A percentile compares a stretch with the other conserved stretches of the same genome.
phyloP scores from a whole-genome alignment of 1,140 invertebrate species.

The Coboldia fuscipes region DNA sequence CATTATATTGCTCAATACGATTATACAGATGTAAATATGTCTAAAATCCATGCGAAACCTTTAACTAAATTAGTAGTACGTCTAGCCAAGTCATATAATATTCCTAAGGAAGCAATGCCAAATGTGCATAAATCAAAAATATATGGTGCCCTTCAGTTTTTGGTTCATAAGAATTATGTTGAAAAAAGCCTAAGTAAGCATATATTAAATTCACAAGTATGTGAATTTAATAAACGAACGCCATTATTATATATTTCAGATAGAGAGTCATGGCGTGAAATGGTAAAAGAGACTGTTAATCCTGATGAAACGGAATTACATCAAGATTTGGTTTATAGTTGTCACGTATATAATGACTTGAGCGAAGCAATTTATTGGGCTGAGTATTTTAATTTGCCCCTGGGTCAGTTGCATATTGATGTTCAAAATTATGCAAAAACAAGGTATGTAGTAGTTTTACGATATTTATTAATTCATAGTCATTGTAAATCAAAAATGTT shows the following conservation, averaged over 20 bases:
- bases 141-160: constrained; percentile 35
- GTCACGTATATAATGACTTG: constrained; percentile 23
- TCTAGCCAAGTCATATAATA: constrained; percentile 32
- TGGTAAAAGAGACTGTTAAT: constrained; percentile 32
- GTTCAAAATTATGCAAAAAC: too few relatives aligned
- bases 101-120: constrained; percentile 29
- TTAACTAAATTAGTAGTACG: constrained; percentile 33
- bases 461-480: too few relatives aligned
- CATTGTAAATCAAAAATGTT: too few relatives aligned
- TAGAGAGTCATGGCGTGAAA: constrained; percentile 33
- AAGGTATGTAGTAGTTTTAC: too few relatives aligned
- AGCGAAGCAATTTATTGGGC: constrained; percentile 35
- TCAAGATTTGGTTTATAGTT: constrained; percentile 25
- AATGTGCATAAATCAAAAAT: constrained; percentile 34
- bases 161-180: constrained; percentile 33
- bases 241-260: too few relatives aligned
- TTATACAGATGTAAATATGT: constrained; percentile 29
- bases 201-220: too few relatives aligned
- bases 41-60: constrained; percentile 26
- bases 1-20: constrained; percentile 22
- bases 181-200: constrained; percentile 30
- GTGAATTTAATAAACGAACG: too few relatives aligned
- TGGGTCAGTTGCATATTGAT: too few relatives aligned
- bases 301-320: constrained; percentile 24
- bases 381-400: constrained; percentile 27